Conservation (phyloP, 2,113 vertebrate genomes). For the Phalacrocorax carbo region DNA sequence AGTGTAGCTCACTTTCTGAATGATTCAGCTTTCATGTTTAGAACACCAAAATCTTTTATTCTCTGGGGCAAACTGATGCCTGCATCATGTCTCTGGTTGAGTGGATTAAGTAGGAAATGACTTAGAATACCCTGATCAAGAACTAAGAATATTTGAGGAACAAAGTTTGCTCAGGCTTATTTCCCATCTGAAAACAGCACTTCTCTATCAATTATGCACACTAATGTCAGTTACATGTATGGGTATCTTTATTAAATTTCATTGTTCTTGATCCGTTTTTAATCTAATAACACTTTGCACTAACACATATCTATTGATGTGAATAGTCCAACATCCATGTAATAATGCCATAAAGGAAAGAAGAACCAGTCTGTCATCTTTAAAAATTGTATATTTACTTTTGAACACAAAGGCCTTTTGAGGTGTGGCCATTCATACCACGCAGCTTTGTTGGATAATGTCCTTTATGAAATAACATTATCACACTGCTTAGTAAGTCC, state of each 20-base stretch:
- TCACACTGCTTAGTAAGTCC: background rate
- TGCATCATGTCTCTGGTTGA: background rate
- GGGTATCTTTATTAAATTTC: background rate
- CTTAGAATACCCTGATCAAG: background rate
- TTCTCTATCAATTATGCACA: background rate
- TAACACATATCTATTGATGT: background rate
- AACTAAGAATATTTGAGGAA: background rate
- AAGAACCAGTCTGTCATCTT: background rate
- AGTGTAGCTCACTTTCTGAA: constrained; percentile 16
- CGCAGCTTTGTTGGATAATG: background rate
- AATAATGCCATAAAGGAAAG: background rate
- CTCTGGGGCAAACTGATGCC: background rate
- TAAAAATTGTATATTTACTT: background rate
- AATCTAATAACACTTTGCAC: background rate
- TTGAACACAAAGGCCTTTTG: background rate
- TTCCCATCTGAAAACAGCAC: background rate
- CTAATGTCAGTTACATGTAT: background rate
- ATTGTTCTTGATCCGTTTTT: background rate
- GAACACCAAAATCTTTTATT: constrained; percentile 32
- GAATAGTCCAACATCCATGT: background rate
- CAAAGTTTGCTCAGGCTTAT: background rate
- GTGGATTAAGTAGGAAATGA: background rate
- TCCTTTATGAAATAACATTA: background rate
- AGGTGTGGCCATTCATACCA: background rate
- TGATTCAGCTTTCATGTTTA: constrained; percentile 30